Base-by-base conservation (phyloP, 2,888 invertebrate genomes). In the Stenurella melanura region DNA sequence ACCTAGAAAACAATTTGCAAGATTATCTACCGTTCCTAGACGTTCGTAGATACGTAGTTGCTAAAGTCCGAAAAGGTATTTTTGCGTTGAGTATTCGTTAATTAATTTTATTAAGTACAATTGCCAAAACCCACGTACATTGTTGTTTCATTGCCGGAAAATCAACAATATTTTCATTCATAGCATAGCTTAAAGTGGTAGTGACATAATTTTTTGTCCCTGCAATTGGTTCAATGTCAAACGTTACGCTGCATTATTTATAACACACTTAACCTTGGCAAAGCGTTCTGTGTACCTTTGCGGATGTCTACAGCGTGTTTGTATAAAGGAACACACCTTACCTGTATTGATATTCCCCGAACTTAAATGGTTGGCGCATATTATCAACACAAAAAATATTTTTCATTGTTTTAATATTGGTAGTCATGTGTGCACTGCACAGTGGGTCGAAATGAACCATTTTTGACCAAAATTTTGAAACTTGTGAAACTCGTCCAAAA, bases 181-280 rank as follows among this genome's bases (percentile, higher is more conserved):
- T 42, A 42, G 11, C 42, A 42, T 42, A 42, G 11, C 42, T 42
- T 42, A 42, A 42, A 42, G 42, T 15, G 42, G 42, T 15, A 42
- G 42, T 42, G 42, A 42, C 42, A 42, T 42, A 42, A 42, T 42
- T 42, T 42, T 42, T 42, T 42, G 42, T 42, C 42, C 42, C 42
- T 42, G 42, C 15, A 42, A 42, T 42, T 42, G 42, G 15, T 42
- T 42, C 42, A 42, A 42, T 42, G 42, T 42, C 42, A 12, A 42
- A 42, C 42, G 12, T 42, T 42, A 42, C 42, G 15, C 42, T 15
- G 42, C 42, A 42, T 15, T 42, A 42, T 42, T 42, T 42, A 11
- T 42, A 42, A 42, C 15, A 42, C 15, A 11, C 42, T 42, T 42
- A 42, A 42, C 42, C 42, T 42, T 42, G 42, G 12, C 42, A 42